Percentiles rank a stretch among this genome's conserved stretches.
These are phyloP conservation scores for Euphonia xanthogaster DNA, from an alignment of 2,797 vertebrate genomes.

Conservation along the genomic window DNA sequence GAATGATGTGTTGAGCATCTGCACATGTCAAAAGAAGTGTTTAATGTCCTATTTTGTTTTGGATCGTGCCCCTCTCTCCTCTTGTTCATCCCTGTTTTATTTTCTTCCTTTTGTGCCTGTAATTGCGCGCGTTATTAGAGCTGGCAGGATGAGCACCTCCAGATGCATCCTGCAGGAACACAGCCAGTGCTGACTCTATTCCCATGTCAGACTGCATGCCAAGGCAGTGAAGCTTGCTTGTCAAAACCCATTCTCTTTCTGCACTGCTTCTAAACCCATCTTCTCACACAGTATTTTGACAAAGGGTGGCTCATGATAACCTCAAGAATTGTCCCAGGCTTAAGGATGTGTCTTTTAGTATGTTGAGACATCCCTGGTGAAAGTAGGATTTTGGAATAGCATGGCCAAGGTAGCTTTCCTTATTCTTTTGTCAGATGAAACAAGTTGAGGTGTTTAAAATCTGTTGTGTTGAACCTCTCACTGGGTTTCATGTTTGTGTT, in stretches of 20 bases:
- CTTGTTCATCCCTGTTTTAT: neutral
- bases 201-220: slow-evolving; percentile 14
- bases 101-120: slow-evolving; percentile 25
- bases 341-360: neutral
- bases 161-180: slow-evolving; percentile 49
- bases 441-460: neutral
- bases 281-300: neutral
- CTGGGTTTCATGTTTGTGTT: neutral
- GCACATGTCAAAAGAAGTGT: neutral
- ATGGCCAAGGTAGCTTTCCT: neutral
- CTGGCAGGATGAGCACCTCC: slow-evolving; percentile 46
- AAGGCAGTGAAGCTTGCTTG: neutral
- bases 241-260: slow-evolving; percentile 19
- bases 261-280: neutral
- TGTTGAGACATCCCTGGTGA: neutral
- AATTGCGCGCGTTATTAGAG: neutral
- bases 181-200: slow-evolving; percentile 56
- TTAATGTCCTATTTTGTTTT: slow-evolving; percentile 18
- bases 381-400: neutral
- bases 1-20: slow-evolving; percentile 25
- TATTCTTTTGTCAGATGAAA: neutral
- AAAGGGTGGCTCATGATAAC: neutral
- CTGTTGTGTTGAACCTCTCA: neutral
- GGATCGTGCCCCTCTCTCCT: neutral
- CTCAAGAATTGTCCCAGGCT: neutral